Percentiles rank a stretch among this genome's conserved stretches.
phyloP scores from a whole-genome alignment of 92 coral and sea anemone species.

The Heteractis magnifica region DNA sequence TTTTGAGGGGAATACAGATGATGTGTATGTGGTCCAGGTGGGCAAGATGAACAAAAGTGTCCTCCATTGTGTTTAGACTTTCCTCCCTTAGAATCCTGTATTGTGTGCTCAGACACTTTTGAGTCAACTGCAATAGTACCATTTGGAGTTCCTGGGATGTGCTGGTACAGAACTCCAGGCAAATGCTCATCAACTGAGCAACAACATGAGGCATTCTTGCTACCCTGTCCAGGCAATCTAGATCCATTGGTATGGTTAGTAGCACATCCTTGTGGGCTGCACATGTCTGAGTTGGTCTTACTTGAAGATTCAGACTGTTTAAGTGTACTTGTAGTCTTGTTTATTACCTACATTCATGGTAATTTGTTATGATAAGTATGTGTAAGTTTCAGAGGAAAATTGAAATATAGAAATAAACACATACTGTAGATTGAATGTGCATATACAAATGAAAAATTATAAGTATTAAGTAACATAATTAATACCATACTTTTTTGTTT shows the following conservation, averaged over 20 bases:
- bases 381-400: background rate
- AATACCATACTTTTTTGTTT: no score
- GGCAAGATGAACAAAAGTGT: conserved; percentile 76
- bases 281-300: conserved; percentile 5
- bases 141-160: conserved; percentile 60
- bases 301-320: conserved; percentile 9
- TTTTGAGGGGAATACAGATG: conserved; percentile 76
- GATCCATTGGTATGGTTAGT: conserved; percentile 36
- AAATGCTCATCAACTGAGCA: conserved; percentile 63
- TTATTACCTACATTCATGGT: conserved; percentile 4
- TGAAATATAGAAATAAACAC: no score
- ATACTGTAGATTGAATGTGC: no score
- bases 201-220: conserved; percentile 50
- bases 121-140: conserved; percentile 56
- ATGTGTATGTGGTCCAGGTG: conserved; percentile 85
- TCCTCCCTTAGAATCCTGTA: conserved; percentile 60
- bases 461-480: no score
- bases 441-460: no score
- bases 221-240: conserved; percentile 13
- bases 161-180: conserved; percentile 65
- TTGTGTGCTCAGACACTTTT: conserved; percentile 34
- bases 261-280: conserved; percentile 5
- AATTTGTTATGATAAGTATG: background rate
- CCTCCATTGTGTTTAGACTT: conserved; percentile 63
- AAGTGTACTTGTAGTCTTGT: conserved; percentile 9